A percentile compares a stretch with the other conserved stretches of the same genome.
Evolutionary conservation across 2,888 invertebrate species (phyloP).

Genomic region (Blomia tropicalis): DNA sequence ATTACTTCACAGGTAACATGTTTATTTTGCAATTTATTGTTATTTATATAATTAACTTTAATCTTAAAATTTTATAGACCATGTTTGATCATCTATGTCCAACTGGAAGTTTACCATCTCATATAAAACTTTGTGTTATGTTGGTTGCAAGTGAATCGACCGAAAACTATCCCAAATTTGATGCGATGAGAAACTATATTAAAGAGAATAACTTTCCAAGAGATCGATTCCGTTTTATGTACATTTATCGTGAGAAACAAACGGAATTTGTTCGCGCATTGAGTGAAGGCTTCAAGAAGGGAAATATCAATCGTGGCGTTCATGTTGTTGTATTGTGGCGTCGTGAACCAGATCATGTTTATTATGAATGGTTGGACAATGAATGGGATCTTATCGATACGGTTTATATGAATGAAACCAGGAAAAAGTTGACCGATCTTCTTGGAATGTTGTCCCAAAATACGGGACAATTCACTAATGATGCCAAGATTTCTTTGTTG

Average conservation of each 20-base stretch:
- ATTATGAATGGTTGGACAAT: slow-evolving; percentile 72
- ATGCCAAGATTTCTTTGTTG: slow-evolving; percentile 51
- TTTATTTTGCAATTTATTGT: not conserved
- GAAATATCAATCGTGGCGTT: slow-evolving; percentile 27
- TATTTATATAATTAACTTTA: slow-evolving; percentile 33
- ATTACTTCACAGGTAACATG: slow-evolving; percentile 66
- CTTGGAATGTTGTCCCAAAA: slow-evolving; percentile 54
- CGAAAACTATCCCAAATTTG: slow-evolving; percentile 48
- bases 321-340: slow-evolving; percentile 78
- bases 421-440: slow-evolving; percentile 50
- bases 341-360: slow-evolving; percentile 62
- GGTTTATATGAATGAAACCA: slow-evolving; percentile 34
- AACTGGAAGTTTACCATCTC: slow-evolving; percentile 60
- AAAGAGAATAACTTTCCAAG: slow-evolving; percentile 40
- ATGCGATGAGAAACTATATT: slow-evolving; percentile 54
- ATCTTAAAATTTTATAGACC: slow-evolving; percentile 39
- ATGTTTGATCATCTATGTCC: slow-evolving; percentile 72
- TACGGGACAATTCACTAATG: slow-evolving; percentile 56
- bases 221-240: slow-evolving; percentile 47
- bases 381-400: slow-evolving; percentile 40
- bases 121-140: slow-evolving; percentile 58
- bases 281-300: slow-evolving; percentile 35
- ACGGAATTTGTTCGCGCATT: slow-evolving; percentile 61
- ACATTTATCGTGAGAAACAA: slow-evolving; percentile 66
- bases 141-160: slow-evolving; percentile 48